Percentiles rank a stretch among this genome's conserved stretches.
These are phyloP conservation scores for Thymelicus acteon DNA, from an alignment of 2,888 invertebrate genomes.

Conservation along the genomic window DNA sequence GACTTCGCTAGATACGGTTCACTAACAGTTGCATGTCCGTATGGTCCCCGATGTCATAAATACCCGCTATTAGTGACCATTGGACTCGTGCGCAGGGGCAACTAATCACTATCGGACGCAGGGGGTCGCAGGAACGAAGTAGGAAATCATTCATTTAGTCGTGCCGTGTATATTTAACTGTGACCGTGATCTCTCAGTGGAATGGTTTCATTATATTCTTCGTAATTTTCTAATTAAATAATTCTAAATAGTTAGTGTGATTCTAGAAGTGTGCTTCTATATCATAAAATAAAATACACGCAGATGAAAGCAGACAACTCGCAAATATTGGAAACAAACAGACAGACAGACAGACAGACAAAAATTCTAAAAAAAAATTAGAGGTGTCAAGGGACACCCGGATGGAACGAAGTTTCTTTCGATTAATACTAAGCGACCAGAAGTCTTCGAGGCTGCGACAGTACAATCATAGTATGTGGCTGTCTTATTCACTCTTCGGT, in stretches of 20 bases:
- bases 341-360: too few relatives aligned
- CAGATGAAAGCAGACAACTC: too few relatives aligned
- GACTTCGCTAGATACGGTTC: neutral
- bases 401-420: too few relatives aligned
- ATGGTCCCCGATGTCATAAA: slow-evolving; percentile 14
- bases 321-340: too few relatives aligned
- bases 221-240: neutral
- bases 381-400: too few relatives aligned
- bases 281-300: too few relatives aligned
- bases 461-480: too few relatives aligned
- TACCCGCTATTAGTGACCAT: slow-evolving; percentile 5
- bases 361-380: too few relatives aligned
- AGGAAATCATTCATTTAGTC: slow-evolving; percentile 72
- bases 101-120: slow-evolving; percentile 50
- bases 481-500: too few relatives aligned
- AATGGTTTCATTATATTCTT: slow-evolving; percentile 10
- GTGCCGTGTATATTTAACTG: slow-evolving; percentile 55
- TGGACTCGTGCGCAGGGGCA: slow-evolving; percentile 23
- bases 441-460: too few relatives aligned
- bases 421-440: too few relatives aligned
- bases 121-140: slow-evolving; percentile 58
- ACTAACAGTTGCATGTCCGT: neutral
- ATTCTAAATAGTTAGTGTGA: neutral
- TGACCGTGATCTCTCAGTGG: slow-evolving; percentile 44
- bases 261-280: too few relatives aligned